phyloP scores from a whole-genome alignment of 2,888 invertebrate genomes.

The Mesorhabditis belari region DNA sequence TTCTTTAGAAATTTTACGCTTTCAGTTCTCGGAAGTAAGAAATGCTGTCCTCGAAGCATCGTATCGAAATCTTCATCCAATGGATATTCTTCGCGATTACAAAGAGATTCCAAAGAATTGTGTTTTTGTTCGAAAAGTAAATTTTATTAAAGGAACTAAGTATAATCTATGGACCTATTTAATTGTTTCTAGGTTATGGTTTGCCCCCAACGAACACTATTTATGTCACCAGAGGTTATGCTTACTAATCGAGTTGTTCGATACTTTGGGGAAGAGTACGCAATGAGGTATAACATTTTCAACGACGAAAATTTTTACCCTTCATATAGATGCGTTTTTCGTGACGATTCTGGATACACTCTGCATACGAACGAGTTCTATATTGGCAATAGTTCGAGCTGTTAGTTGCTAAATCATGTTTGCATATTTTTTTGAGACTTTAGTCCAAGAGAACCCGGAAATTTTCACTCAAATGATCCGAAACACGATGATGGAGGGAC shows the following conservation, averaged over 20 bases:
- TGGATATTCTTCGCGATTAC: conserved; percentile 11
- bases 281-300: conserved; percentile 10
- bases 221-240: conserved; percentile 47
- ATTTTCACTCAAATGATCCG: conserved; percentile 21
- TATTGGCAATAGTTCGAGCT: conserved; percentile 9
- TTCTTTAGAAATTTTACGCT: neutral
- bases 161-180: too few relatives aligned
- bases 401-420: neutral
- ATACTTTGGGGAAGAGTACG: conserved; percentile 39
- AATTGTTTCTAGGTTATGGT: conserved; percentile 25
- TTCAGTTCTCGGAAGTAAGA: neutral
- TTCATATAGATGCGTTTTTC: conserved; percentile 30
- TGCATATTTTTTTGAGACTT: neutral
- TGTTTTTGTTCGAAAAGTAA: conserved; percentile 22
- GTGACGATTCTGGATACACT: conserved; percentile 35
- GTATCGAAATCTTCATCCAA: conserved; percentile 7
- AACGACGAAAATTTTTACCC: too few relatives aligned
- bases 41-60: neutral
- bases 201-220: conserved; percentile 25
- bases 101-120: conserved; percentile 26
- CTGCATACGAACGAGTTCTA: conserved; percentile 19
- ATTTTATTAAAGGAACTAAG: too few relatives aligned
- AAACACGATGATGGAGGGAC: conserved; percentile 21
- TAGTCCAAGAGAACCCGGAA: neutral
- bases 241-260: conserved; percentile 47